A percentile compares a stretch with the other conserved stretches of the same genome.
Evolutionary conservation across 1,140 invertebrate species (phyloP).

Genomic region (Steinernema feltiae): DNA sequence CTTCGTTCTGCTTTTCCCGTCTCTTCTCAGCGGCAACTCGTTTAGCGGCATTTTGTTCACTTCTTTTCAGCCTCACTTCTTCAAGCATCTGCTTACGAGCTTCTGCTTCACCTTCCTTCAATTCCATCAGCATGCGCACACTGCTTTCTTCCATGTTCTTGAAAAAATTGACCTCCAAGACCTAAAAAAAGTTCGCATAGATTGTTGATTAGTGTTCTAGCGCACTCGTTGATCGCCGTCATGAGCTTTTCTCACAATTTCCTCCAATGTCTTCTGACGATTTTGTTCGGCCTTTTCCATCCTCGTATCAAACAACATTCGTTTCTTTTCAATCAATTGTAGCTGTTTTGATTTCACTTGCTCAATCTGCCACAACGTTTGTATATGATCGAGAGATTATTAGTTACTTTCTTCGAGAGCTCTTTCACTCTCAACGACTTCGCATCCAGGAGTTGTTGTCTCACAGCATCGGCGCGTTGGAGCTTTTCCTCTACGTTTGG

Average conservation of each 20-base stretch:
- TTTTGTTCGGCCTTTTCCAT: conserved; percentile 6
- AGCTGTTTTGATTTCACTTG: background rate
- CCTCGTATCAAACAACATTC: background rate
- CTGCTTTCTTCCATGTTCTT: conserved; percentile 10
- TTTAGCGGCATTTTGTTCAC: background rate
- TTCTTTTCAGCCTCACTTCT: background rate
- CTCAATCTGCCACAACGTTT: background rate
- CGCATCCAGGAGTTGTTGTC: background rate
- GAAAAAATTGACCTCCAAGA: background rate
- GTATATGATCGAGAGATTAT: background rate
- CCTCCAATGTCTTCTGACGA: background rate
- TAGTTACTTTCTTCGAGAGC: background rate
- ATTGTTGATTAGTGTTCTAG: background rate
- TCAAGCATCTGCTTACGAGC: background rate
- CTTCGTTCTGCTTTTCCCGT: background rate
- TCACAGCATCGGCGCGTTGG: background rate
- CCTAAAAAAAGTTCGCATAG: background rate
- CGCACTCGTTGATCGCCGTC: background rate
- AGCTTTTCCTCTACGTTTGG: background rate
- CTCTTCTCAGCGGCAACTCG: background rate
- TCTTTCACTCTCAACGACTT: background rate
- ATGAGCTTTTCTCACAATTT: background rate
- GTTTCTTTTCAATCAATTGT: background rate
- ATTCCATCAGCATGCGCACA: background rate
- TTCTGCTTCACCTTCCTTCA: background rate